Evolutionary conservation across 2,888 invertebrate genomes (phyloP).

Genomic region (Drosophila birchii): DNA sequence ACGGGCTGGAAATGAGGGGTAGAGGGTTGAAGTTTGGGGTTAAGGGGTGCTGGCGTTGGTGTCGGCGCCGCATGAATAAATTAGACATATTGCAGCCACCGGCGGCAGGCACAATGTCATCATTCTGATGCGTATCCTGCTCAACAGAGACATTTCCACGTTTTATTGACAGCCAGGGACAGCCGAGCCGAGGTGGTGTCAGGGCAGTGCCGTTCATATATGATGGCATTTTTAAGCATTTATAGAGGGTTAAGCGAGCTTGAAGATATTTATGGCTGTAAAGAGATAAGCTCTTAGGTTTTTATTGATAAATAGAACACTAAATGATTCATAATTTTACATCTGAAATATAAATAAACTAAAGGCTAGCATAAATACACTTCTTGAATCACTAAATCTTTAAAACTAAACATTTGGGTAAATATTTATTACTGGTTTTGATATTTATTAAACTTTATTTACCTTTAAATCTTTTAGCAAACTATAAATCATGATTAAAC

Average conservation of each 20-base stretch:
- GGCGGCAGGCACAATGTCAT: conserved; percentile 23
- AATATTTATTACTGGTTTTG: background rate
- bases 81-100: conserved; percentile 38
- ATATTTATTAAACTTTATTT: background rate
- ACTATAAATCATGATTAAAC: background rate
- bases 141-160: conserved; percentile 5
- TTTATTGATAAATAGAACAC: background rate
- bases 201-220: conserved; percentile 2
- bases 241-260: background rate
- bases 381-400: background rate
- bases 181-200: conserved; percentile 9
- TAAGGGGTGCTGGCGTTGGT: conserved; percentile 38
- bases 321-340: background rate
- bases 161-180: conserved; percentile 37
- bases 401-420: background rate
- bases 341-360: background rate
- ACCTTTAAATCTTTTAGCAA: background rate
- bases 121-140: conserved; percentile 15
- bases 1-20: background rate
- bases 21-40: background rate
- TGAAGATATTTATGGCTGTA: too few relatives aligned
- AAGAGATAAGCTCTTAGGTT: too few relatives aligned
- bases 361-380: fast-evolving
- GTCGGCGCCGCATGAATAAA: conserved; percentile 64
- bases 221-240: background rate